phyloP scores from a whole-genome alignment of 2,888 invertebrate genomes.

The Perithous albicinctus region DNA sequence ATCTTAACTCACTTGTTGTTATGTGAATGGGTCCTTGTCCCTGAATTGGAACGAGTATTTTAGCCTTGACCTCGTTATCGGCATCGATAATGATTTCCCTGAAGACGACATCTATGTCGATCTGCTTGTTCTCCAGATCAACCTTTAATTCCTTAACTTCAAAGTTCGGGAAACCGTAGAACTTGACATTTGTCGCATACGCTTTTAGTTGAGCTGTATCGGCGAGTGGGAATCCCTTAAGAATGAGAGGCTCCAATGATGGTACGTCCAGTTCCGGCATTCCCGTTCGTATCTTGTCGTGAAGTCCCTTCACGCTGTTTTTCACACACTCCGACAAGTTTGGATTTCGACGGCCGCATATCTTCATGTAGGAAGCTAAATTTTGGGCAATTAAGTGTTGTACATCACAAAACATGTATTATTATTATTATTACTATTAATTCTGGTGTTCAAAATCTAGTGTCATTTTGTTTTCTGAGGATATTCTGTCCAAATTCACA shows the following conservation, averaged over 20 bases:
- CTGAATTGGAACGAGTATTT: conserved; percentile 76
- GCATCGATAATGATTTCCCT: conserved; percentile 70
- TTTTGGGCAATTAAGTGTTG: background rate
- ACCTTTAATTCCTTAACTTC: conserved; percentile 62
- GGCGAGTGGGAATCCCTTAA: conserved; percentile 73
- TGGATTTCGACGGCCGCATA: conserved; percentile 79
- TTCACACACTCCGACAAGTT: conserved; percentile 76
- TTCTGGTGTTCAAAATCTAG: too few relatives aligned
- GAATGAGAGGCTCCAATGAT: conserved; percentile 75
- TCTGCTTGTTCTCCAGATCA: conserved; percentile 68
- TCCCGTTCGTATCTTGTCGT: conserved; percentile 71
- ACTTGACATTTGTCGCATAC: conserved; percentile 71
- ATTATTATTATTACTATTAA: too few relatives aligned
- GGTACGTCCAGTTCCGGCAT: conserved; percentile 80
- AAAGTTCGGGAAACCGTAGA: conserved; percentile 75
- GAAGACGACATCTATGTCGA: conserved; percentile 69
- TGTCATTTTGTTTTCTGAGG: too few relatives aligned
- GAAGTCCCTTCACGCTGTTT: conserved; percentile 72
- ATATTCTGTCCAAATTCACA: too few relatives aligned
- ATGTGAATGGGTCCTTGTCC: conserved; percentile 76
- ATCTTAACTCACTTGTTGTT: conserved; percentile 69
- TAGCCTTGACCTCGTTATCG: conserved; percentile 77
- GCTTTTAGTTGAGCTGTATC: conserved; percentile 75
- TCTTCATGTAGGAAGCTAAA: conserved; percentile 78
- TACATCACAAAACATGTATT: too few relatives aligned